Conservation (phyloP, 2,797 vertebrate species). For the Cirrhinus mrigala region DNA sequence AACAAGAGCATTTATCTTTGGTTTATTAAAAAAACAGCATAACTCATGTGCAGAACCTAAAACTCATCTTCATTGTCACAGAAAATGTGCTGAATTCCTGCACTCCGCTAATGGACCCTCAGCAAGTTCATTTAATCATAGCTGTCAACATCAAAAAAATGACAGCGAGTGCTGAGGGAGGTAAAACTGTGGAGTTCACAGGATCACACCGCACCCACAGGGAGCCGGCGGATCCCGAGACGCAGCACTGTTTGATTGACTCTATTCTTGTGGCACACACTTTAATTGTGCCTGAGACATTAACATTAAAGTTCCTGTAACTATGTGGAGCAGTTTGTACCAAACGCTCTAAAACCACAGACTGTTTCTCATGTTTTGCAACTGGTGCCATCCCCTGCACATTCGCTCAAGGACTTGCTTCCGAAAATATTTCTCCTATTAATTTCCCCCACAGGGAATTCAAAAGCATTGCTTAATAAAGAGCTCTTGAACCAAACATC, state of each 20-base stretch:
- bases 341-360: constrained; percentile 68
- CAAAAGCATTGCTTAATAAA: neutral
- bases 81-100: constrained; percentile 68
- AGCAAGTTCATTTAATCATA: constrained; percentile 70
- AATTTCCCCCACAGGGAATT: neutral
- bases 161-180: constrained; percentile 45
- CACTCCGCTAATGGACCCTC: constrained; percentile 74
- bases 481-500: neutral
- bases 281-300: constrained; percentile 73
- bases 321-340: constrained; percentile 67
- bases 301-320: constrained; percentile 71
- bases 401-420: neutral
- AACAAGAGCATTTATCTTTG: constrained; percentile 29
- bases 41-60: constrained; percentile 66
- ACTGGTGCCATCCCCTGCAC: neutral
- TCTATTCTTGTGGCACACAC: constrained; percentile 10
- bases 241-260: constrained; percentile 28
- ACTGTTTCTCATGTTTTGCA: no score
- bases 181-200: constrained; percentile 39
- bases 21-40: constrained; percentile 33
- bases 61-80: constrained; percentile 63
- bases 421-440: neutral
- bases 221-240: constrained; percentile 7
- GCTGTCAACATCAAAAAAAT: constrained; percentile 64
- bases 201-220: constrained; percentile 18